These are phyloP conservation scores for Heliornis fulica DNA, from an alignment of 2,113 vertebrate species.

Conservation along the genomic window DNA sequence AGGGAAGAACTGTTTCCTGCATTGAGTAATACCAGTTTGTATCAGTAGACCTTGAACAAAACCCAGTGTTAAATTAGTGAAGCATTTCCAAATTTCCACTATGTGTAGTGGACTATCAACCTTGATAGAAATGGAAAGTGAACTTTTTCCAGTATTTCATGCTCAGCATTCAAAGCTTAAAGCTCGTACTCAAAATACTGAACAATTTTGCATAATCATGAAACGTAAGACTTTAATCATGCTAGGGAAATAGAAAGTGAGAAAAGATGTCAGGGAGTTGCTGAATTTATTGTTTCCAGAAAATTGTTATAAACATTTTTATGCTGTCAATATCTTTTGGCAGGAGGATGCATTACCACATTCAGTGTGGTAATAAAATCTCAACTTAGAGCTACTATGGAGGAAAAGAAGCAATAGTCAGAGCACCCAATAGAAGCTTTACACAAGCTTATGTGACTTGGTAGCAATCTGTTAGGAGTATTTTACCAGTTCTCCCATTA, in stretches of 20 bases:
- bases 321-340: background rate
- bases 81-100: background rate
- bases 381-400: background rate
- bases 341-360: background rate
- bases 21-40: background rate
- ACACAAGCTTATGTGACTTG: background rate
- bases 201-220: background rate
- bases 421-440: background rate
- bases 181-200: background rate
- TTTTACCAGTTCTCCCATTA: background rate
- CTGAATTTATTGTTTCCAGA: background rate
- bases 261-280: background rate
- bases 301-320: background rate
- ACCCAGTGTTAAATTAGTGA: rapidly evolving
- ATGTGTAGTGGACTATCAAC: too few species aligned
- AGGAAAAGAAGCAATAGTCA: background rate
- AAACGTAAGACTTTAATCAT: background rate
- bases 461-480: background rate
- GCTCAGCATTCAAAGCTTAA: background rate
- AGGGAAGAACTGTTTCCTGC: background rate
- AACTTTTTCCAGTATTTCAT: background rate
- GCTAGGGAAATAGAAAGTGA: background rate
- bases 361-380: background rate
- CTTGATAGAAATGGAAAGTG: background rate
- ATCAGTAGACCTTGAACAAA: background rate